A percentile compares a stretch with the other conserved stretches of the same genome.
These are phyloP conservation scores for Poecile montanus DNA, from an alignment of 2,797 vertebrate species.

Conservation along the genomic window DNA sequence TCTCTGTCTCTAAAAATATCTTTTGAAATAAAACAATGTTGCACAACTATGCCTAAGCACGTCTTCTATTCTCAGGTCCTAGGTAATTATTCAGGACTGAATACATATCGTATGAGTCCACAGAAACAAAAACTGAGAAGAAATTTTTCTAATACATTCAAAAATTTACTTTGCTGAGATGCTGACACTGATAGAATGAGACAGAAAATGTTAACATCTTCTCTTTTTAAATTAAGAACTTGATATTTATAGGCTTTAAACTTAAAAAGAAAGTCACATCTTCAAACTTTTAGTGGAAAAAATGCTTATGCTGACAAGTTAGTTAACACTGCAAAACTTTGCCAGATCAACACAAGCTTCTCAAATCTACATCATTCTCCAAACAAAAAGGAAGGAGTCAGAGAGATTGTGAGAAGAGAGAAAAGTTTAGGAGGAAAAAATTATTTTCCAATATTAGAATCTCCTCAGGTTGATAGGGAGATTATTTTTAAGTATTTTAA, in stretches of 20 bases:
- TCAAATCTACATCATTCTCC: not conserved
- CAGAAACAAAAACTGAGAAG: not conserved
- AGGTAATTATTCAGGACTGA: not conserved
- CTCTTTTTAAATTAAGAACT: not conserved
- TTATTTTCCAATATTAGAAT: not conserved
- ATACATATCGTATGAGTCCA: rapidly evolving
- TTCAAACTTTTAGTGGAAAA: not conserved
- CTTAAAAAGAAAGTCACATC: not conserved
- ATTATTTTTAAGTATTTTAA: not conserved
- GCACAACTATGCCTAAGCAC: not conserved
- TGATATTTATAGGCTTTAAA: not conserved
- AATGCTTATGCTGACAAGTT: not conserved
- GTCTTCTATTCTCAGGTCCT: not conserved
- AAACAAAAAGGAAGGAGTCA: not conserved
- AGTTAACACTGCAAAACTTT: not conserved
- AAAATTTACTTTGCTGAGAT: not conserved
- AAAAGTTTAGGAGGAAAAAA: not conserved
- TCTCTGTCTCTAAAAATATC: not conserved
- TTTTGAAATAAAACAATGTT: not conserved
- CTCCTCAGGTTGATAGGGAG: not conserved
- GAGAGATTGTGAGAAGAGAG: not conserved
- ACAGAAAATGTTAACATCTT: not conserved
- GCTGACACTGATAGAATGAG: not conserved
- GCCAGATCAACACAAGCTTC: not conserved
- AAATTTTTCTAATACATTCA: not conserved